Percentiles rank a stretch among this genome's conserved stretches.
phyloP scores from a whole-genome alignment of 1,140 invertebrate species.

The Coelopa frigida region DNA sequence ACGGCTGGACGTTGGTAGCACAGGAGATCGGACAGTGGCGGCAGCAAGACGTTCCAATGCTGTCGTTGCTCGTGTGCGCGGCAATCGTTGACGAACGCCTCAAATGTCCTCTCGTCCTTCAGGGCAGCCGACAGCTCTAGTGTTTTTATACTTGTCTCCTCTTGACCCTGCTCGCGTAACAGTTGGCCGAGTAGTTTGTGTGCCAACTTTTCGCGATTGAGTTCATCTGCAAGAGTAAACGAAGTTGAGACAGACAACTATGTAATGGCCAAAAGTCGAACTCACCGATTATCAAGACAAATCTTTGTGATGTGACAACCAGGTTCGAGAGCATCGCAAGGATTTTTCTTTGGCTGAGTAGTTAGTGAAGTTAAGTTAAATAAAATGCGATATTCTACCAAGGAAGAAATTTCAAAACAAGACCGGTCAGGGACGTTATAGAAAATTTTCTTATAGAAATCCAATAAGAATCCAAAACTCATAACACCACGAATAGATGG shows the following conservation, averaged over 20 bases:
- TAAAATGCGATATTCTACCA: too few species aligned
- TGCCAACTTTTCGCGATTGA: conserved; percentile 37
- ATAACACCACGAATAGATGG: too few species aligned
- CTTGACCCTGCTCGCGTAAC: conserved; percentile 32
- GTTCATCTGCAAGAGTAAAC: conserved; percentile 24
- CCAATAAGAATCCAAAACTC: too few species aligned
- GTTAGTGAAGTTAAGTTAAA: too few species aligned
- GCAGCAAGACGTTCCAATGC: conserved; percentile 29
- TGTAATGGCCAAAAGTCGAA: not conserved
- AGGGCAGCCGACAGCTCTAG: conserved; percentile 23
- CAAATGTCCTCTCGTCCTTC: conserved; percentile 22
- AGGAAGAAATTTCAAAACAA: too few species aligned
- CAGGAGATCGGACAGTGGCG: conserved; percentile 31
- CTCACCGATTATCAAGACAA: conserved; percentile 38
- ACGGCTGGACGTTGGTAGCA: conserved; percentile 26
- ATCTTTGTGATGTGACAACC: conserved; percentile 30
- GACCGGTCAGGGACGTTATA: too few species aligned
- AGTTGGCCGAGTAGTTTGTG: conserved; percentile 28
- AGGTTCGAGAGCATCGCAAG: conserved; percentile 38
- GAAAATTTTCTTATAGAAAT: too few species aligned
- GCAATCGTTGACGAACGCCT: conserved; percentile 22
- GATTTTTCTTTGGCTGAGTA: too few species aligned
- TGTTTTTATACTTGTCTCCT: conserved; percentile 19
- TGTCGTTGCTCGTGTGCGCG: conserved; percentile 12
- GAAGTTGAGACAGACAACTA: not conserved